A percentile compares a stretch with the other conserved stretches of the same genome.
These are phyloP conservation scores for Pantelozetes paolii DNA, from an alignment of 2,888 invertebrate genomes.

Conservation along the genomic window DNA sequence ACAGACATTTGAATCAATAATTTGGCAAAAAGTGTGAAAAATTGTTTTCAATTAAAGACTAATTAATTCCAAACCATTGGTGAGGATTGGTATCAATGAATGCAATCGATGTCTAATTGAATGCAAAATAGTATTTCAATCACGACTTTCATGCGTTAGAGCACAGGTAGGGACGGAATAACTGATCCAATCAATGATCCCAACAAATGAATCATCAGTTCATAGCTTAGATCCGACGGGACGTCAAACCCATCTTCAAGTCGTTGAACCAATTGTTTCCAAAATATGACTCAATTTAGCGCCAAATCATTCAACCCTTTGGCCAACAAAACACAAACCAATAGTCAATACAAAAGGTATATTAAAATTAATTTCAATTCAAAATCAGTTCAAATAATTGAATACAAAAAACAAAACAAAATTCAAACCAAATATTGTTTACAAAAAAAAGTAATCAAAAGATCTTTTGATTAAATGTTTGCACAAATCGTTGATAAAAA, in stretches of 20 bases:
- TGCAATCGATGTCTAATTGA: slow-evolving; percentile 4
- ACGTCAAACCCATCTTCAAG: neutral
- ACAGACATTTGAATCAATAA: neutral
- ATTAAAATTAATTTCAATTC: too few species aligned
- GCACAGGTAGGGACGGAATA: neutral
- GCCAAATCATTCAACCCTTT: slow-evolving; percentile 8
- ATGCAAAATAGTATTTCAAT: neutral
- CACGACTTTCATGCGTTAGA: slow-evolving; percentile 5
- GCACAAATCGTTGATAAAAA: too few species aligned
- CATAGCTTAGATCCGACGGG: neutral
- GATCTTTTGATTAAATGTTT: too few species aligned
- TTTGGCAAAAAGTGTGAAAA: neutral
- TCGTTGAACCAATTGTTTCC: slow-evolving; percentile 1
- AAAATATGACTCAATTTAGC: neutral
- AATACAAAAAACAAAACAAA: too few species aligned
- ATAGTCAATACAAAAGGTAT: too few species aligned
- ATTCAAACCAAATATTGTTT: too few species aligned
- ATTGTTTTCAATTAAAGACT: neutral
- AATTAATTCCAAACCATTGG: neutral
- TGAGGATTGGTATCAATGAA: neutral
- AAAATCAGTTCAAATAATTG: too few species aligned
- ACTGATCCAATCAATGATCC: slow-evolving; percentile 24
- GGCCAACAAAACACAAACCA: too few species aligned
- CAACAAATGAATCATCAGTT: slow-evolving; percentile 16
- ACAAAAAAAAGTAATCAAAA: too few species aligned